Conservation (phyloP, 2,113 vertebrate species). For the Apodemus sylvaticus region DNA sequence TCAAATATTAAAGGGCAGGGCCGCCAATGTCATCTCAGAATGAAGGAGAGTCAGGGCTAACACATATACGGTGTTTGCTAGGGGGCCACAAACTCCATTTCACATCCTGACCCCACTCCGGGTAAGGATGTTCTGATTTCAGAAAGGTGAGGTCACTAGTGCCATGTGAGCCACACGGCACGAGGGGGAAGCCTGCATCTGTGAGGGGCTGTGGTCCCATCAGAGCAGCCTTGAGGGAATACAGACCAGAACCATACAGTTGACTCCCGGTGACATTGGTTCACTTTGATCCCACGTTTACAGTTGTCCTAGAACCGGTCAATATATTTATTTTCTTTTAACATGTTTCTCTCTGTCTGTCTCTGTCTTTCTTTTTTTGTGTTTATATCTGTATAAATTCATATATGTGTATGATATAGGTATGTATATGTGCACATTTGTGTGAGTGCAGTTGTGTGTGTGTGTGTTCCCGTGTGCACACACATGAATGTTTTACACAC, state of each 20-base stretch:
- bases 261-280: accelerated
- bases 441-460: not conserved
- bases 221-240: not conserved
- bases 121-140: not conserved
- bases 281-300: not conserved
- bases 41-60: not conserved
- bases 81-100: not conserved
- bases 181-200: accelerated
- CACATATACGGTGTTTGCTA: not conserved
- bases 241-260: accelerated
- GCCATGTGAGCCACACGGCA: not conserved
- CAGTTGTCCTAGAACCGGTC: not conserved
- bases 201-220: not conserved
- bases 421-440: not conserved
- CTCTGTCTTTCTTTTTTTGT: too few relatives aligned
- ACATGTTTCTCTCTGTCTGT: not conserved
- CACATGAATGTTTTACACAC: too few relatives aligned
- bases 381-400: not conserved
- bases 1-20: not conserved
- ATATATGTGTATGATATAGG: not conserved
- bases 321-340: not conserved
- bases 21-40: not conserved
- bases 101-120: not conserved
- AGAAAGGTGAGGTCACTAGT: not conserved
- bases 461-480: not conserved